phyloP scores from a whole-genome alignment of 30 jellyfish, hydroid and myxozoan genomes.

The Turritopsis rubra region DNA sequence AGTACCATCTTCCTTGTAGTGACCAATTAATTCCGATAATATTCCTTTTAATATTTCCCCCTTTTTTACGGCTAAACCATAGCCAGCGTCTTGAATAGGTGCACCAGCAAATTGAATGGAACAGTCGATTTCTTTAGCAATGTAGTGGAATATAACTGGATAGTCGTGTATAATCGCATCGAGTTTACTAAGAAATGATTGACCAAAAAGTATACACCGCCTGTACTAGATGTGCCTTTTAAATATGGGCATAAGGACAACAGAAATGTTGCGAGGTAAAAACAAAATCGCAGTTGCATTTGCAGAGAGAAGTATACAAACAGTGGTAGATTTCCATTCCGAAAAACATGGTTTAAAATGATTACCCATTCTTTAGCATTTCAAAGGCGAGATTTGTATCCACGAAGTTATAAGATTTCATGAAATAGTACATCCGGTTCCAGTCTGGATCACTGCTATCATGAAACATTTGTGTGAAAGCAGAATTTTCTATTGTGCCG shows the following conservation, averaged over 20 bases:
- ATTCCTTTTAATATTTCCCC: neutral
- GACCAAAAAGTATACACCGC: too few species aligned
- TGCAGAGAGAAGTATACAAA: neutral
- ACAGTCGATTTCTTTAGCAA: conserved; percentile 13
- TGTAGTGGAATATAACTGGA: neutral
- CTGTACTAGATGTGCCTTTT: too few species aligned
- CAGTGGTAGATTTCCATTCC: too few species aligned
- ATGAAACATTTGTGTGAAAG: neutral
- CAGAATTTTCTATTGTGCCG: conserved; percentile 1
- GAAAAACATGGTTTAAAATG: too few species aligned
- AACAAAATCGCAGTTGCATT: neutral
- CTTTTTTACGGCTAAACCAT: conserved; percentile 17
- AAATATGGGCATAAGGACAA: too few species aligned
- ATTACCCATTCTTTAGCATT: conserved; percentile 3
- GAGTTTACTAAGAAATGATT: neutral
- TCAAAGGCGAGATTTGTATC: conserved; percentile 7
- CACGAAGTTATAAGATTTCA: neutral
- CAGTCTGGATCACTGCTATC: conserved; percentile 8
- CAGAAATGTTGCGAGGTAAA: neutral
- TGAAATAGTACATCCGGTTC: conserved; percentile 8
- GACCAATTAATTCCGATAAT: neutral
- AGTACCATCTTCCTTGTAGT: conserved; percentile 5
- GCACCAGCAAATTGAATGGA: conserved; percentile 1
- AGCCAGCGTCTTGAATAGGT: conserved; percentile 27
- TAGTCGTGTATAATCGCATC: conserved; percentile 25